Evolutionary conservation across 1,140 invertebrate genomes (phyloP), one percentile per base, ranked within the genome.

Genomic region (Drosophila sp.): DNA sequence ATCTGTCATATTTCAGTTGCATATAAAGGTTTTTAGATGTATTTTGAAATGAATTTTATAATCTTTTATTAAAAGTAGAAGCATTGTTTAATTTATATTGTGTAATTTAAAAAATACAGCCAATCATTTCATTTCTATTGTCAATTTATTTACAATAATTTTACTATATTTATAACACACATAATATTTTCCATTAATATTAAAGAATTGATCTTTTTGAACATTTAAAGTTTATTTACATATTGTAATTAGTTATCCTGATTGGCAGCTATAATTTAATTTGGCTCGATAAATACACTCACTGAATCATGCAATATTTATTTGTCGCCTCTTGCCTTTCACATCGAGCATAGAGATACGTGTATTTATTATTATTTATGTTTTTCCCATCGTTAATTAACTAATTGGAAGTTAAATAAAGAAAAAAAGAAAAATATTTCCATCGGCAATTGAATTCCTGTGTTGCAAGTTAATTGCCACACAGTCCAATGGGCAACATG

Each of bases 321-420:
- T 46, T 18, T 59, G 41, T 2, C 41, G 56, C 29, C 56, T 34
- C 16, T 32, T 57, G 38, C 54, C 54, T 57, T 57, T 57, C 54
- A 57, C 36, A 56, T 9, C 3, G 13, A 4, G 18, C 4, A 25
- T 25, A 29, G 5, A 48, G 4, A 14, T n/a, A 41, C 11, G 6
- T 14, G 8, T 29, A 29, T 43, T 7, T 54, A 21, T 45, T 13
- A 13, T 8, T 11, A 9, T 29, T 32, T 40, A 36, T 40, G 38
- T 65, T 72, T 83, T 77, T 67, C 61, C 40, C 66, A 51, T 58
- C 38, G 43, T 64, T 87, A 87, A 86, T 86, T 86, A 87, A 87
- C 82, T 87, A 86, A 86, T 86, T 87, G 82, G 63, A 57, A 40
- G 58, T 32, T 8, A 41, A 29, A 36, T 4, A 36, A 36, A 9